phyloP scores from a whole-genome alignment of 2,797 vertebrate genomes.

The Gadopsis bispinosus region DNA sequence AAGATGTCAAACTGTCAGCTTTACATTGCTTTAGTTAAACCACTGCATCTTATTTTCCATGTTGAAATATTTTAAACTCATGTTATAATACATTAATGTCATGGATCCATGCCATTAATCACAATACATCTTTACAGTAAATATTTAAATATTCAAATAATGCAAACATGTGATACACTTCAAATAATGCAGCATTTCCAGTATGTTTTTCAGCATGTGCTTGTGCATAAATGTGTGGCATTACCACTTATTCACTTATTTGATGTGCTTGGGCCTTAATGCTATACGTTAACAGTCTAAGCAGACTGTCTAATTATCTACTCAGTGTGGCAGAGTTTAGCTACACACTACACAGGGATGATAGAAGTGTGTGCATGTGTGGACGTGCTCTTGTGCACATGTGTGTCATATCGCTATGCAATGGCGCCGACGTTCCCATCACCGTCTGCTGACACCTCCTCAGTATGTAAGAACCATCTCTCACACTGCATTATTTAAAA shows the following conservation, averaged over 20 bases:
- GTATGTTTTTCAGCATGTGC: conserved; percentile 26
- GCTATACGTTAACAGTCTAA: conserved; percentile 39
- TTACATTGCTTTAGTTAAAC: neutral
- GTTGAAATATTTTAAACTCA: neutral
- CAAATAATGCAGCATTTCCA: conserved; percentile 43
- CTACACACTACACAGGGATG: conserved; percentile 61
- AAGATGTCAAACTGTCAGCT: neutral
- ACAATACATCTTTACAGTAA: conserved; percentile 15
- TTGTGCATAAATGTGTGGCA: conserved; percentile 39
- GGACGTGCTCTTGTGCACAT: conserved; percentile 48
- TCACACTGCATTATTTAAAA: conserved; percentile 84
- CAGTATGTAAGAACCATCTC: conserved; percentile 79
- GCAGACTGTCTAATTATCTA: conserved; percentile 67
- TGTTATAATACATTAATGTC: conserved; percentile 10
- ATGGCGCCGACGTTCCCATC: conserved; percentile 72
- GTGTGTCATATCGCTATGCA: conserved; percentile 76
- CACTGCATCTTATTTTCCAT: conserved; percentile 5
- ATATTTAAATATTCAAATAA: conserved; percentile 27
- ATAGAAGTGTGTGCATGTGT: conserved; percentile 64
- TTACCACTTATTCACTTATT: conserved; percentile 24
- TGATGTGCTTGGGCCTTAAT: conserved; percentile 44
- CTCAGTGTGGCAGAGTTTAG: conserved; percentile 46
- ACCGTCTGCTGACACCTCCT: conserved; percentile 78
- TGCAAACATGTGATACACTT: neutral
- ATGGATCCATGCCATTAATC: neutral